Evolutionary conservation across 2,888 invertebrate genomes (phyloP).

Genomic region (Stictocephala bisonia): DNA sequence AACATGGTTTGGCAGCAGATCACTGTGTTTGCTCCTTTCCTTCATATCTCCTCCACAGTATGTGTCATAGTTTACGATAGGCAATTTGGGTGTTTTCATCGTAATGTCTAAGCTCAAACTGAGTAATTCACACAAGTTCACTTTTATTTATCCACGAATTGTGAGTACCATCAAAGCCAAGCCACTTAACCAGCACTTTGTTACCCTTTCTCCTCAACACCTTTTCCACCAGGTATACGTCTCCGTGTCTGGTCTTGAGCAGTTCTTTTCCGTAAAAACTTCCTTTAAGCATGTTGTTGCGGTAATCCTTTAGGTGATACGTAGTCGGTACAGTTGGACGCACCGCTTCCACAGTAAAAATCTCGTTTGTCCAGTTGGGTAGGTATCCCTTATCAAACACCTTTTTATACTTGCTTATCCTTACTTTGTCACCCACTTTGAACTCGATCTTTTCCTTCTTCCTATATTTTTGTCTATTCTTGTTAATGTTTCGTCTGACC

Average conservation of each 20-base stretch:
- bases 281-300: not conserved
- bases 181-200: constrained; percentile 3
- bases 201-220: not conserved
- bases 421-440: constrained; percentile 18
- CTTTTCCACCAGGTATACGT: constrained; percentile 7
- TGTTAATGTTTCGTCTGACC: not conserved
- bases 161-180: not conserved
- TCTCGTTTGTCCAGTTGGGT: constrained; percentile 19
- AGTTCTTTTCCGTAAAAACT: not conserved
- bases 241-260: not conserved
- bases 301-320: not conserved
- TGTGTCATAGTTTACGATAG: not conserved
- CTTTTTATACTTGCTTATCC: constrained; percentile 14
- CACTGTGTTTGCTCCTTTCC: not conserved
- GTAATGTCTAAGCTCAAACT: too few species aligned
- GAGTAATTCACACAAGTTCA: not conserved
- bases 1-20: not conserved
- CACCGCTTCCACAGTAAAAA: not conserved
- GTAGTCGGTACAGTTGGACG: not conserved
- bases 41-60: not conserved
- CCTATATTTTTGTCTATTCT: not conserved
- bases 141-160: not conserved
- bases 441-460: not conserved
- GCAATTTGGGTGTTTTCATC: too few species aligned
- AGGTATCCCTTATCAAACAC: constrained; percentile 13